Conservation (phyloP, 1,140 invertebrate genomes). For the Oedothorax gibbosus region DNA sequence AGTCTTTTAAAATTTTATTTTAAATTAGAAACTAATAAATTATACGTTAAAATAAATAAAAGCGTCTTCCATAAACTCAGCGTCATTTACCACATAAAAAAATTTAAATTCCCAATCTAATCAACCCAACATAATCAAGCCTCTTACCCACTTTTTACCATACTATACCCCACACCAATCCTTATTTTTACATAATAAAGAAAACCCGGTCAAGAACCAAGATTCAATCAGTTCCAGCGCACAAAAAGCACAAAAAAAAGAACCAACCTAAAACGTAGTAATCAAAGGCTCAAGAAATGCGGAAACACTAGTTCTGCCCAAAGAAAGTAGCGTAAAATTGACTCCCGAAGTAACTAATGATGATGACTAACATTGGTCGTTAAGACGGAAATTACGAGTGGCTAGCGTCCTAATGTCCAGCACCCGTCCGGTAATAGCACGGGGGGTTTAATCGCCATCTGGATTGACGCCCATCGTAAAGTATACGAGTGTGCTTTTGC, state of each 20-base stretch:
- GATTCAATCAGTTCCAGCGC: neutral
- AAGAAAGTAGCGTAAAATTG: conserved; percentile 40
- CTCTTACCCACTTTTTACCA: too few species aligned
- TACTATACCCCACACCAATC: too few species aligned
- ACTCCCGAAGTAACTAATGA: conserved; percentile 34
- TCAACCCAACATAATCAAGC: too few species aligned
- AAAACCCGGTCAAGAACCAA: neutral
- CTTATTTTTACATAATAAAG: neutral
- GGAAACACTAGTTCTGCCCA: conserved; percentile 20
- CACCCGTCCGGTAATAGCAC: conserved; percentile 9
- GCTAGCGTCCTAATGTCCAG: conserved; percentile 38
- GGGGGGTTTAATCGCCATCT: neutral
- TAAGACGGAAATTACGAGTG: conserved; percentile 26
- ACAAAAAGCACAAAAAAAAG: neutral
- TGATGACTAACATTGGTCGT: conserved; percentile 33
- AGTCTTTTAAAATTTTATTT: too few species aligned
- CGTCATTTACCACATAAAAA: too few species aligned
- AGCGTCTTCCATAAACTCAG: too few species aligned
- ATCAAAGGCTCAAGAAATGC: conserved; percentile 2
- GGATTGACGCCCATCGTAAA: too few species aligned
- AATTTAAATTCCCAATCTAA: too few species aligned
- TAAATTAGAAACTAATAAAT: too few species aligned
- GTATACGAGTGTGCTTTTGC: too few species aligned
- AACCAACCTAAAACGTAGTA: neutral
- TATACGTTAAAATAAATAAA: too few species aligned